Evolutionary conservation across 2,797 vertebrate genomes (phyloP), one percentile per base, ranked within the genome.

Genomic region (Melanotaenia parkinsoni): DNA sequence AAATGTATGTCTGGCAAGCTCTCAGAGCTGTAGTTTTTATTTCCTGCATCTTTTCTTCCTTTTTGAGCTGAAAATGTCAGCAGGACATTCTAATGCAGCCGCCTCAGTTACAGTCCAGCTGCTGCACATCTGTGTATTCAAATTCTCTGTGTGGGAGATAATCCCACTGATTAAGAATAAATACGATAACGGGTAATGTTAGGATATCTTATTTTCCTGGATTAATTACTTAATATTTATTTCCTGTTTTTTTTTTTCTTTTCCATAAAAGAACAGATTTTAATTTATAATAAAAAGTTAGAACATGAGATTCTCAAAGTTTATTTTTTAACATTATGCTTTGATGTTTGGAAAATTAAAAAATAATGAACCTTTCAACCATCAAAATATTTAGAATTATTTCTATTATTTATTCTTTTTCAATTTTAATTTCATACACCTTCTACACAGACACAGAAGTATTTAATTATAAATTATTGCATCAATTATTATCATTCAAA

Each of bases 51-150:
- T 33, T 47, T 30, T 37, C n/a, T 53, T 22, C 28, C 33, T 33
- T 66, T 18, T 56, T 9, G 6, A 38, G 68, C 30, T 68, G 64
- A 79, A 70, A 76, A 81, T 74, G 77, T 67, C 68, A 57, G 57
- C 30, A 3, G 38, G 67, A 57, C 71, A 51, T 60, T 77, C 74
- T 56, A 45, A 79, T 38, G 18, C 4, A 10, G 32, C 65, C 4
- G 64, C 16, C 74, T 37, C 67, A 61, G 53, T 47, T 74, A 67
- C 43, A 51, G 37, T 45, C 68, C 37, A 18, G 12, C 63, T 32
- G 63, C 68, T 32, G 63, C 68, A 65, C 47, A 65, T 74, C 72
- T 60, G 40, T 14, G 20, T 14, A 0, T 30, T 40, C 62, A 24
- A 24, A 24, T 18, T 20, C 18, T 12, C 10, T 12, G 10, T 38